Conservation (phyloP, 2,113 vertebrate species). For the Cyanistes caeruleus region DNA sequence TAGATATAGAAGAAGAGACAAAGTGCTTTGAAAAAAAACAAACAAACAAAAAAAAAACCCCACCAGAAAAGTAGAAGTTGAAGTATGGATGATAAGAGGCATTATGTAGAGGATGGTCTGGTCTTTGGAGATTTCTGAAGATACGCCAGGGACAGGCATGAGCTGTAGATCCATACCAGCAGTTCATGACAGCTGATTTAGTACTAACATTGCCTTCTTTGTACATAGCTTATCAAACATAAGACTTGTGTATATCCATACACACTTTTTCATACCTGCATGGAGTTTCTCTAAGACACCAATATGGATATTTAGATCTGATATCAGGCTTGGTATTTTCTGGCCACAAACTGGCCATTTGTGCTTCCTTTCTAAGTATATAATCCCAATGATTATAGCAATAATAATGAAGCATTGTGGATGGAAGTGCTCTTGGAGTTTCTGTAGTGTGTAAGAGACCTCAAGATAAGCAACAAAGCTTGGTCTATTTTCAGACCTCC, state of each 20-base stretch:
- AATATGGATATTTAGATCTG: not conserved
- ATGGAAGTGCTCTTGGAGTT: not conserved
- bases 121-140: not conserved
- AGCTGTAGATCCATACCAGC: not conserved
- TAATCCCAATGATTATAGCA: not conserved
- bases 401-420: not conserved
- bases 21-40: not conserved
- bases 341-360: not conserved
- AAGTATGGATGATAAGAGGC: not conserved
- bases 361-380: not conserved
- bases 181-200: not conserved
- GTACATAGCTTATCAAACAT: not conserved
- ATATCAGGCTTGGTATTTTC: not conserved
- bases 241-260: not conserved
- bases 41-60: not conserved
- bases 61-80: not conserved
- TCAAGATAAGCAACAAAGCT: not conserved
- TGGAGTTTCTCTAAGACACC: not conserved
- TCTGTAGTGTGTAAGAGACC: not conserved
- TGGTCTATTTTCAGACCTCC: not conserved
- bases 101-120: not conserved
- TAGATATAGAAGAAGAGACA: not conserved
- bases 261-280: not conserved
- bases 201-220: not conserved
- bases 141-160: not conserved